A percentile compares a stretch with the other conserved stretches of the same genome.
Conservation (phyloP, 1,140 invertebrate species). For the Lasioglossum baleicum region DNA sequence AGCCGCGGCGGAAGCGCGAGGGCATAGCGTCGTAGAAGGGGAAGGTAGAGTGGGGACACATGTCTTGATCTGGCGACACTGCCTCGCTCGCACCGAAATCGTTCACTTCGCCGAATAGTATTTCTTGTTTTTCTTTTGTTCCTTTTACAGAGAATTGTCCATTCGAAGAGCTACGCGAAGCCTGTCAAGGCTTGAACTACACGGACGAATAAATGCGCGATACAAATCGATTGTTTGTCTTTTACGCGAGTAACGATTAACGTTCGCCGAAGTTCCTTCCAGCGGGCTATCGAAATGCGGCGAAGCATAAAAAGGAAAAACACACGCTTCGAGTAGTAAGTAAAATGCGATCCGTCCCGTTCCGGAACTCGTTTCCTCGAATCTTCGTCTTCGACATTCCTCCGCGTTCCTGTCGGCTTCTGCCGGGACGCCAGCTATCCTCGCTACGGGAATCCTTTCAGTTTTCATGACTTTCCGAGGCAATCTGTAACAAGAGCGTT, state of each 20-base stretch:
- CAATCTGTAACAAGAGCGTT: constrained; percentile 11
- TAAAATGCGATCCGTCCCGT: constrained; percentile 1
- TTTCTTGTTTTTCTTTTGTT: too few relatives aligned
- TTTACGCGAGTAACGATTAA: constrained; percentile 15
- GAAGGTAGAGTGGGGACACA: too few relatives aligned
- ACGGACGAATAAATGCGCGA: constrained; percentile 8
- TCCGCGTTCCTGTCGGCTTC: neutral
- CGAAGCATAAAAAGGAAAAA: neutral
- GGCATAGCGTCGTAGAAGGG: too few relatives aligned
- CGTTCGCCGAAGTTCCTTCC: neutral
- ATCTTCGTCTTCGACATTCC: constrained; percentile 1
- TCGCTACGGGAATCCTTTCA: constrained; percentile 7
- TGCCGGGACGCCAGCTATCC: neutral
- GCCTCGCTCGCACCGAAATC: too few relatives aligned
- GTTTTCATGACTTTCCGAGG: constrained; percentile 19
- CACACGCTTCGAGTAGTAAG: neutral
- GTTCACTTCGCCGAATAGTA: too few relatives aligned
- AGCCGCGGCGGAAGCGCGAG: too few relatives aligned
- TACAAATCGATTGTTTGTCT: neutral
- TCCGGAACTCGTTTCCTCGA: neutral
- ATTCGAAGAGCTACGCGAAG: neutral
- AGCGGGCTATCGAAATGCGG: too few relatives aligned
- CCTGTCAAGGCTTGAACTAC: neutral
- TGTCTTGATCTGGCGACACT: too few relatives aligned
- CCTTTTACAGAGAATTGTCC: neutral